Percentiles rank a stretch among this genome's conserved stretches.
Evolutionary conservation across 2,888 invertebrate species (phyloP).

Genomic region (Aethes cnicana): DNA sequence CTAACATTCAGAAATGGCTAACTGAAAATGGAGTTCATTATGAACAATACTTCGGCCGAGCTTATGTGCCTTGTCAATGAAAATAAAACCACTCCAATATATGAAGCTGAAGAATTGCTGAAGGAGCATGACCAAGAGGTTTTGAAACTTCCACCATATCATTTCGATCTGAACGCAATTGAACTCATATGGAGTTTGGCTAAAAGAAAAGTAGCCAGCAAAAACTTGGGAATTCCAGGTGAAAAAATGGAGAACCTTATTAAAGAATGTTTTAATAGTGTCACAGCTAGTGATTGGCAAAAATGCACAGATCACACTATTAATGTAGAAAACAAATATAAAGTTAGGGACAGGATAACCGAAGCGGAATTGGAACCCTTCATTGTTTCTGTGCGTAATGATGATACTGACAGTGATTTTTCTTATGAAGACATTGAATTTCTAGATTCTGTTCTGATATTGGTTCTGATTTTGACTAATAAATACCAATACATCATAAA

Average conservation of each 20-base stretch:
- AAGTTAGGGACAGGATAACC: not conserved
- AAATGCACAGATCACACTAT: slow-evolving; percentile 3
- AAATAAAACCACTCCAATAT: not conserved
- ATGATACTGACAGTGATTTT: not conserved
- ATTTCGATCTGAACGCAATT: too few relatives aligned
- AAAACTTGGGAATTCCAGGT: not conserved
- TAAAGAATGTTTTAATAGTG: not conserved
- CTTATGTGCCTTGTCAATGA: not conserved
- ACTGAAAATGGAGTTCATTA: too few relatives aligned
- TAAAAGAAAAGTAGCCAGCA: not conserved
- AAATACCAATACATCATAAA: not conserved
- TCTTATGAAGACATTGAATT: not conserved
- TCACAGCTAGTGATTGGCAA: not conserved
- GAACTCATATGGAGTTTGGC: too few relatives aligned
- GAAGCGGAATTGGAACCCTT: not conserved
- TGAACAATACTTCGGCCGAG: too few relatives aligned
- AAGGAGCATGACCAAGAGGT: not conserved
- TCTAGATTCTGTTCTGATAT: not conserved
- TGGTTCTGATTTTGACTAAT: not conserved
- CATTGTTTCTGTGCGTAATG: not conserved
- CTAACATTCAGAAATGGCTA: too few relatives aligned
- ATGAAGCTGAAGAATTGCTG: not conserved
- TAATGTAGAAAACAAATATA: not conserved
- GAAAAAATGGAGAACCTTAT: not conserved
- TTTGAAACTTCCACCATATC: not conserved